Evolutionary conservation across 2,797 vertebrate genomes (phyloP), one percentile per base, ranked within the genome.

Genomic region (Chrosomus eos): DNA sequence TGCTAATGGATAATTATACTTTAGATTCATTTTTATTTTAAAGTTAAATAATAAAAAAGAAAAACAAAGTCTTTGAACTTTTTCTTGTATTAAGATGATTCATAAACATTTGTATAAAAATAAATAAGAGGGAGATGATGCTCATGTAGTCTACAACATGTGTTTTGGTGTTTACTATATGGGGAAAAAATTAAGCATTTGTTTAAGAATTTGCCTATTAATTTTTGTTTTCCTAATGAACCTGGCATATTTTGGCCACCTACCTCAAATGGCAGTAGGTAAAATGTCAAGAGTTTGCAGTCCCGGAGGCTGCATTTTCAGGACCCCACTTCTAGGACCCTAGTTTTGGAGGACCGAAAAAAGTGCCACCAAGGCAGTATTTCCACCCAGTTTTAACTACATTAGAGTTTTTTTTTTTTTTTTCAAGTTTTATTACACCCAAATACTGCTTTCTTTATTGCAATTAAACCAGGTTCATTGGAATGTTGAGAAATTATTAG

Each of bases 1-100:
- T 87, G 82, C 88, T 87, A 91, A 86, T 91, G 89, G 87, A 83
- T 83, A 87, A 80, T 80, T 70, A 36, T 83, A 51, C 40, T 86
- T 70, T 53, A 31, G 62, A 67, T 81, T 84, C 16, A 64, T 53
- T 53, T 51, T 89, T 90, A 91, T 87, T 93, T 93, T 91, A 90
- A 89, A 90, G 92, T 93, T 88, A 43, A 72, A 72, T 92, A 91
- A 93, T 93, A 90, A 87, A 88, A 92, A 92, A 91, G 91, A 92
- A 94, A 94, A 95, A 95, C 88, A 89, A 94, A 91, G 91, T 91
- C 93, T 91, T 88, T 92, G 90, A 92, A 91, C 87, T 64, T 74
- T 70, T 86, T 64, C 5, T 71, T 72, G 86, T 43, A 21, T 71
- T 7, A 18, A 64, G 45, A 5, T 23, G 4, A 8, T 64, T 31